Evolutionary conservation across 2,888 invertebrate species (phyloP).

Genomic region (Andrena dorsata): DNA sequence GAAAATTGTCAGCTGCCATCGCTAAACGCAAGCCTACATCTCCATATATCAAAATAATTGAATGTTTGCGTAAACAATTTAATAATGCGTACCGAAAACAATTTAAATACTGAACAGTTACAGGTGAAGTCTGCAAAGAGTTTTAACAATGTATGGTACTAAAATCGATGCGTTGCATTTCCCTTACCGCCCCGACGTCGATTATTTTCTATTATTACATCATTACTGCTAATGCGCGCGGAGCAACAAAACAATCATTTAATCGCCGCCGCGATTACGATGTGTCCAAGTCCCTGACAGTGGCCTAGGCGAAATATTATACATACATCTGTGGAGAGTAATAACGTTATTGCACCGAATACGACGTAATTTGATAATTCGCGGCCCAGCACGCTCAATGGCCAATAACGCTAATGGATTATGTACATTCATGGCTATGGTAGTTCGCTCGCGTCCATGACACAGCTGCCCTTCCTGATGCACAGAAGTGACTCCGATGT

Average conservation of each 20-base stretch:
- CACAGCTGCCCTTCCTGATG: not conserved
- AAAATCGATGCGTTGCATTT: not conserved
- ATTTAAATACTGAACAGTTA: not conserved
- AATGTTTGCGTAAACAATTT: too few relatives aligned
- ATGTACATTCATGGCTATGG: slow-evolving; percentile 39
- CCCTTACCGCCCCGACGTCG: not conserved
- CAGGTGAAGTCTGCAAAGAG: not conserved
- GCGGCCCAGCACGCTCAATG: slow-evolving; percentile 42
- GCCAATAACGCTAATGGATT: slow-evolving; percentile 69
- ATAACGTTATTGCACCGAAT: slow-evolving; percentile 65
- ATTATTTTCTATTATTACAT: slow-evolving; percentile 43
- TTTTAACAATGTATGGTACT: not conserved
- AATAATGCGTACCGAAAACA: too few relatives aligned
- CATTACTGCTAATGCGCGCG: slow-evolving; percentile 45
- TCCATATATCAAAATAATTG: too few relatives aligned
- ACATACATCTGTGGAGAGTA: slow-evolving; percentile 55
- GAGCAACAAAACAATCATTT: slow-evolving; percentile 53
- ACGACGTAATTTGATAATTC: slow-evolving; percentile 69
- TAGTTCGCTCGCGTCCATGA: slow-evolving; percentile 45
- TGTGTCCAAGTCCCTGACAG: slow-evolving; percentile 39
- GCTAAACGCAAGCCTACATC: too few relatives aligned
- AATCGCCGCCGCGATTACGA: slow-evolving; percentile 55
- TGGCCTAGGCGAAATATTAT: not conserved
- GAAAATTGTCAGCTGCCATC: too few relatives aligned
- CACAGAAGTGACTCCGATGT: not conserved